Percentiles rank a stretch among this genome's conserved stretches.
Conservation (phyloP, 2,113 vertebrate species). For the Sarotherodon lohbergeri region DNA sequence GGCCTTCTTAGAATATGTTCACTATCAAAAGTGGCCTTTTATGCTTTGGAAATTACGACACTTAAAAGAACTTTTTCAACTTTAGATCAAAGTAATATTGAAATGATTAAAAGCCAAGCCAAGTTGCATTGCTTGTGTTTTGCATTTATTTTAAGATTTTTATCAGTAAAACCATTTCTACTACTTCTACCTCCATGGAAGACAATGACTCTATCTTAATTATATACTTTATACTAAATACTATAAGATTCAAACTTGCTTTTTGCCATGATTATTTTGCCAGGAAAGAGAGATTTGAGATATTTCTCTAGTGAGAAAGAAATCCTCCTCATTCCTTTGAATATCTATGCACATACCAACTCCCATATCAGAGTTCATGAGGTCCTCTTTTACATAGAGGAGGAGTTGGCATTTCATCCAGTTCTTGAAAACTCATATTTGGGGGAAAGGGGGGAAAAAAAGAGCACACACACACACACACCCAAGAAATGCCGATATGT, state of each 20-base stretch:
- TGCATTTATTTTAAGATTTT: not conserved
- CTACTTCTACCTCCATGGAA: not conserved
- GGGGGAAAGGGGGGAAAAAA: not conserved
- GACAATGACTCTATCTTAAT: not conserved
- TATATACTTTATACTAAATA: not conserved
- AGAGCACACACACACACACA: not conserved
- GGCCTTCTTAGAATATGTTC: not conserved
- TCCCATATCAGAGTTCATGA: conserved; percentile 43
- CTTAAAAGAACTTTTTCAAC: not conserved
- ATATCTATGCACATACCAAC: conserved; percentile 15
- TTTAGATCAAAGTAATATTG: not conserved
- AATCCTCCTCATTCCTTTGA: conserved; percentile 20
- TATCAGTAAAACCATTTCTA: not conserved
- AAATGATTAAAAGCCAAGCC: not conserved
- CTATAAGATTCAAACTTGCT: not conserved
- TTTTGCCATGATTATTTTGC: not conserved
- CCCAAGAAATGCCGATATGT: conserved; percentile 12
- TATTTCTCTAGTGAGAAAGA: not conserved
- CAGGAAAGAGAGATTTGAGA: not conserved
- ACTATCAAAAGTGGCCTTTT: not conserved
- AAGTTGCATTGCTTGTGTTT: not conserved
- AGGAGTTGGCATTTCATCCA: conserved; percentile 33
- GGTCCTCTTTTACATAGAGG: conserved; percentile 21
- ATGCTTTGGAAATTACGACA: not conserved
- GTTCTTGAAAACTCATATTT: conserved; percentile 41